These are phyloP conservation scores for Epistrophella euchroma DNA, from an alignment of 2,888 invertebrate genomes.

Conservation along the genomic window DNA sequence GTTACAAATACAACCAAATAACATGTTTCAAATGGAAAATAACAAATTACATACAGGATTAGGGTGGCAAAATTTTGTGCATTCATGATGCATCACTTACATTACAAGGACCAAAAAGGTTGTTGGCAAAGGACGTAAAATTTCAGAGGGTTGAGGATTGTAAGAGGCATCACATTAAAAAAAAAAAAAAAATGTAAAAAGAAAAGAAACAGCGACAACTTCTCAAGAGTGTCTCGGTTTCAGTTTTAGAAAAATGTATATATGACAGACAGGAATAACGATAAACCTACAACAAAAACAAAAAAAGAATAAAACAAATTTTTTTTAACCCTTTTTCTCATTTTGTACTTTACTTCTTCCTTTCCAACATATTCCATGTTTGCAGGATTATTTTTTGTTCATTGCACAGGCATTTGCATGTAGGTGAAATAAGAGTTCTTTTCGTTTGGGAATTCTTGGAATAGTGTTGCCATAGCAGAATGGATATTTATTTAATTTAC, in stretches of 20 bases:
- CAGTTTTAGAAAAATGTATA: conserved; percentile 14
- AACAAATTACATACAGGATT: neutral
- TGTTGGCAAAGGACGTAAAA: neutral
- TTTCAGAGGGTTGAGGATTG: conserved; percentile 11
- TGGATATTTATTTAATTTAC: too few species aligned
- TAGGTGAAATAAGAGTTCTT: conserved; percentile 40
- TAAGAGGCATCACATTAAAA: conserved; percentile 31
- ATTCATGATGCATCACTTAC: conserved; percentile 30
- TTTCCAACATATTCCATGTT: conserved; percentile 7
- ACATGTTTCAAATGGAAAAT: neutral
- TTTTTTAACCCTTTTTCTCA: conserved; percentile 43
- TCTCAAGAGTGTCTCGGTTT: conserved; percentile 57
- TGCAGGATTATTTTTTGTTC: conserved; percentile 60
- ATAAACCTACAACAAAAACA: neutral
- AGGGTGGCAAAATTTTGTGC: conserved; percentile 26
- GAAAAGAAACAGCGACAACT: conserved; percentile 55
- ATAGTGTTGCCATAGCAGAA: conserved; percentile 45
- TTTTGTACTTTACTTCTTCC: conserved; percentile 28
- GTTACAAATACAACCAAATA: conserved; percentile 28
- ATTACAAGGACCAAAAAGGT: neutral
- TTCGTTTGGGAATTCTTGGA: conserved; percentile 13
- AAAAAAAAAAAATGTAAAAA: conserved; percentile 7
- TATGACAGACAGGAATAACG: conserved; percentile 36
- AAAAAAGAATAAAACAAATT: conserved; percentile 46
- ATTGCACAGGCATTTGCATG: conserved; percentile 56